phyloP scores from a whole-genome alignment of 2,888 invertebrate genomes.

The Pseudococcus viburni region DNA sequence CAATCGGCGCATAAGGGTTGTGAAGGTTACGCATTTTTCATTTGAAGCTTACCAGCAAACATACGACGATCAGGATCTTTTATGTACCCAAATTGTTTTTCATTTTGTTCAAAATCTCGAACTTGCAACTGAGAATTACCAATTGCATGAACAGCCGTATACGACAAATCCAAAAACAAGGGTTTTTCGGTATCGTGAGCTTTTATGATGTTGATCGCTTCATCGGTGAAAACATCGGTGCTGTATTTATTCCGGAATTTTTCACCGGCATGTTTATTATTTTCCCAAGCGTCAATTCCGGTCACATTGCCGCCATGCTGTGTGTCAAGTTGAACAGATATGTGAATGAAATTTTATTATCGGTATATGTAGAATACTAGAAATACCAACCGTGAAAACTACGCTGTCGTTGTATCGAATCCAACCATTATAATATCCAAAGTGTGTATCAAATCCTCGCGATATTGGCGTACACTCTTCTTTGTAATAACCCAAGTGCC shows the following conservation, averaged over 20 bases:
- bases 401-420: slow-evolving; percentile 45
- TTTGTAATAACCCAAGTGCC: slow-evolving; percentile 56
- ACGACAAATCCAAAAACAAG: slow-evolving; percentile 74
- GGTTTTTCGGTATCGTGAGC: slow-evolving; percentile 74
- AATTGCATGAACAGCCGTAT: slow-evolving; percentile 64
- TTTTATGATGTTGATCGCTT: slow-evolving; percentile 76
- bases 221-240: slow-evolving; percentile 78
- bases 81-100: slow-evolving; percentile 76
- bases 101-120: slow-evolving; percentile 71
- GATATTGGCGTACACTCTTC: background rate
- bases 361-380: background rate
- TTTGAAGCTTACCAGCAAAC: slow-evolving; percentile 77
- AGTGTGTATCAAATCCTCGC: slow-evolving; percentile 56
- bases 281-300: slow-evolving; percentile 65
- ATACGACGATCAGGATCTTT: slow-evolving; percentile 78
- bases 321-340: background rate
- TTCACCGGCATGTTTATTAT: slow-evolving; percentile 73
- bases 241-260: slow-evolving; percentile 76
- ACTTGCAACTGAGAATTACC: slow-evolving; percentile 65
- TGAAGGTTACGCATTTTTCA: too few relatives aligned
- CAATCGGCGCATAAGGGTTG: too few relatives aligned
- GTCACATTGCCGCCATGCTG: slow-evolving; percentile 2
- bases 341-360: background rate
- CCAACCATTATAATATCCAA: slow-evolving; percentile 58
- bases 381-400: background rate